Base-by-base conservation (phyloP, 2,113 vertebrate genomes). In the Antennarius striatus region DNA sequence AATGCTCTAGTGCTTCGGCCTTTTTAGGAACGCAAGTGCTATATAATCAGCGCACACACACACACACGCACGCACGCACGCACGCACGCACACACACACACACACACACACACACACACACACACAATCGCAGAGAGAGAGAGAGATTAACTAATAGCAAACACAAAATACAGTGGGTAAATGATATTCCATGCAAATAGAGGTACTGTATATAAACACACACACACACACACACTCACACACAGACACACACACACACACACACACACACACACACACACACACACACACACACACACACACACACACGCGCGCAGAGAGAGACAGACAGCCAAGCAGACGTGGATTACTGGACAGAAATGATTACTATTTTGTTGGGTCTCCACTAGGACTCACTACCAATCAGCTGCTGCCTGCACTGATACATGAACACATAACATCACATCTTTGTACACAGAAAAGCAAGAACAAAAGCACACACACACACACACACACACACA, bases 331-430 rank as follows among this genome's bases (percentile, higher is more conserved):
- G 12, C 3, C 28, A 15, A 12, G 7, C 54, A 43, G 3, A 53
- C 22, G 28, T 14, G 29, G 50, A 40, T 17, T 17, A 16, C 22
- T 1, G 2, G 17, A 1, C 17, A 51, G 46, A 28, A 68, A 71
- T 60, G 32, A 74, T 79, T 49, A 61, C 13, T 59, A 45, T 67
- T 84, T 48, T 42, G 45, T 36, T n/a, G 56, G 67, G 64, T 39
- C 36, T 80, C 66, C 67, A 80, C 56, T 51, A 68, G 79, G 75
- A 78, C 63, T 66, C 63, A 57, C 66, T 42, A 64, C 3, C 11
- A 56, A 68, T 51, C 55, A 7, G 3, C 39, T 40, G 10, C 22
- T 56, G 56, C 54, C 61, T 55, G 53, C 12, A 36, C 12, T 39
- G 52, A 43, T 50, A 58, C 36, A 59, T 63, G 51, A 28, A 30